These are phyloP conservation scores for Oncorhynchus tshawytscha DNA, from an alignment of 2,113 vertebrate genomes.

Conservation along the genomic window DNA sequence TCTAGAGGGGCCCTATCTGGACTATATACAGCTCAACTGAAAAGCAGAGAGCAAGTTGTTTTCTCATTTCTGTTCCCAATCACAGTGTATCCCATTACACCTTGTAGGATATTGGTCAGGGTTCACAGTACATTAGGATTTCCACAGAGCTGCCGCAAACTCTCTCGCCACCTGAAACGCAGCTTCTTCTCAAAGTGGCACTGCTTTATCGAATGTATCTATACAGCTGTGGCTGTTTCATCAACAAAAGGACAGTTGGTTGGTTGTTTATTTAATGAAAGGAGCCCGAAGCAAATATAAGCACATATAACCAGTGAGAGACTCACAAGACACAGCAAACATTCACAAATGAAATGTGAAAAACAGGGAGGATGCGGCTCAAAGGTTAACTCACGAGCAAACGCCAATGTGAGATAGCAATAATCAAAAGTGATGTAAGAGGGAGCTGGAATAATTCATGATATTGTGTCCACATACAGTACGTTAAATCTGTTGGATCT, in stretches of 20 bases:
- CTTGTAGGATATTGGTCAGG: not conserved
- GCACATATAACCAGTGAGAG: not conserved
- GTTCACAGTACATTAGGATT: not conserved
- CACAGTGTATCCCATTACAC: not conserved
- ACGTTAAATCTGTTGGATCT: not conserved
- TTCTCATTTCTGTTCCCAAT: not conserved
- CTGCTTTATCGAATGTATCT: slow-evolving; percentile 2
- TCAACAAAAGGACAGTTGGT: not conserved
- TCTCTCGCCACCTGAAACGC: not conserved
- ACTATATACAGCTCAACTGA: not conserved
- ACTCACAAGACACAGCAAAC: not conserved
- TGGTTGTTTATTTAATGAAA: not conserved
- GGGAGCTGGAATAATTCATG: not conserved
- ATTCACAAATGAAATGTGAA: not conserved
- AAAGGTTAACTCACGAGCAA: not conserved
- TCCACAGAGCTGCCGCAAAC: not conserved
- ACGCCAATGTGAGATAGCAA: not conserved
- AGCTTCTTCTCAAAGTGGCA: not conserved
- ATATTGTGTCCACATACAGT: not conserved
- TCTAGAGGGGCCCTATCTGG: not conserved
- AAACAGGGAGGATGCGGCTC: not conserved
- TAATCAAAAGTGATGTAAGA: not conserved
- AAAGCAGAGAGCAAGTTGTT: not conserved
- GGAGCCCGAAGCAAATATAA: not conserved
- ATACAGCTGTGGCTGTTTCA: not conserved